A percentile compares a stretch with the other conserved stretches of the same genome.
Conservation (phyloP, 2,797 vertebrate genomes). For the Gymnothorax javanicus region DNA sequence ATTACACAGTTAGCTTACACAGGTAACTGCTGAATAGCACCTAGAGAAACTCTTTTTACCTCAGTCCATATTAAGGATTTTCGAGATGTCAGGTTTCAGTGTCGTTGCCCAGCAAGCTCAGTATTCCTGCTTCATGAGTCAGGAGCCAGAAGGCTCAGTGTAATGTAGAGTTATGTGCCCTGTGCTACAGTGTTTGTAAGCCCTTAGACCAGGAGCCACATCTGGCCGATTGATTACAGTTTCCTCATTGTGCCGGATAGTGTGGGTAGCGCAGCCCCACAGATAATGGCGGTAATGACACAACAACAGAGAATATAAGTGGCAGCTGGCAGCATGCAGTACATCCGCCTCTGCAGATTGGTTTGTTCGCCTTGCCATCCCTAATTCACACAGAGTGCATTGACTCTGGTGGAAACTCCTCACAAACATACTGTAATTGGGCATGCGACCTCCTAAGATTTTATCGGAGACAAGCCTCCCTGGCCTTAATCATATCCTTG, state of each 20-base stretch:
- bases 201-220: background rate
- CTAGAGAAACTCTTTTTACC: too few species aligned
- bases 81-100: too few species aligned
- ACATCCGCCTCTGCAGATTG: background rate
- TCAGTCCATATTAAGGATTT: too few species aligned
- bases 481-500: too few species aligned
- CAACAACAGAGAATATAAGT: background rate
- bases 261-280: background rate
- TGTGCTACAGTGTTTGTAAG: background rate
- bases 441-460: background rate
- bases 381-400: background rate
- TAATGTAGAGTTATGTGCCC: background rate
- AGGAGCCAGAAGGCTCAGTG: background rate
- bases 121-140: too few species aligned
- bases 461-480: too few species aligned
- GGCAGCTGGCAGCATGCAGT: background rate
- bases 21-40: too few species aligned
- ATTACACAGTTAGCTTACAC: too few species aligned
- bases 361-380: background rate
- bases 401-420: background rate
- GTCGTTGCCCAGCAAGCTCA: too few species aligned
- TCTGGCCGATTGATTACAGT: background rate
- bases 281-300: background rate
- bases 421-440: background rate
- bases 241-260: background rate